A percentile compares a stretch with the other conserved stretches of the same genome.
Conservation (phyloP, 1,140 invertebrate species). For the Camponotus vicinus region DNA sequence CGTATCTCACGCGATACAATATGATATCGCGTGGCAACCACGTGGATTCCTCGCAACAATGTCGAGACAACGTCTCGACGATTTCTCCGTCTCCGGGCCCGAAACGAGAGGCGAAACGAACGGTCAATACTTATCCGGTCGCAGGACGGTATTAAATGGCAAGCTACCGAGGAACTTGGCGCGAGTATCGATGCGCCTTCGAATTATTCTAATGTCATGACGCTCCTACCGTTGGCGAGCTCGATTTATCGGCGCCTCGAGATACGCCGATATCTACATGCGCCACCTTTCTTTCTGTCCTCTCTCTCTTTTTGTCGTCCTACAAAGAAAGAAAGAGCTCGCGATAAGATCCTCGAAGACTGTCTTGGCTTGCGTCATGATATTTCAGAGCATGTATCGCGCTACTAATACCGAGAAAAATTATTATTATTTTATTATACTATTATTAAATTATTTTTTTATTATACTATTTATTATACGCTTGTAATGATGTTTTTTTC, state of each 20-base stretch:
- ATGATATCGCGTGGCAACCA: constrained; percentile 47
- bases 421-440: not conserved
- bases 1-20: constrained; percentile 57
- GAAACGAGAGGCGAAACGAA: not conserved
- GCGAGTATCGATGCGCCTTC: constrained; percentile 40
- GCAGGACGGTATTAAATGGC: constrained; percentile 69
- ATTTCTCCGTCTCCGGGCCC: constrained; percentile 50
- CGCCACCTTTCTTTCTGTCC: not conserved
- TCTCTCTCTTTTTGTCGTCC: not conserved
- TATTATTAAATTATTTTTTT: not conserved
- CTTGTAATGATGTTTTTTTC: not conserved
- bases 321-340: constrained; percentile 14
- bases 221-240: constrained; percentile 30
- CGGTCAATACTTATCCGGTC: constrained; percentile 61
- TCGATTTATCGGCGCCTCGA: constrained; percentile 53
- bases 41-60: constrained; percentile 22
- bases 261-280: constrained; percentile 26
- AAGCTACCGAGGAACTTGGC: constrained; percentile 59
- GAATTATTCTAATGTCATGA: constrained; percentile 74
- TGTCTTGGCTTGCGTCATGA: not conserved
- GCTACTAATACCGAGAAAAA: not conserved
- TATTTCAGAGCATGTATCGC: not conserved
- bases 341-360: constrained; percentile 2
- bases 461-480: not conserved
- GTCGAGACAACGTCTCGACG: constrained; percentile 24